These are phyloP conservation scores for Pseudotriccus pelzelni DNA, from an alignment of 2,797 vertebrate genomes.

Conservation along the genomic window DNA sequence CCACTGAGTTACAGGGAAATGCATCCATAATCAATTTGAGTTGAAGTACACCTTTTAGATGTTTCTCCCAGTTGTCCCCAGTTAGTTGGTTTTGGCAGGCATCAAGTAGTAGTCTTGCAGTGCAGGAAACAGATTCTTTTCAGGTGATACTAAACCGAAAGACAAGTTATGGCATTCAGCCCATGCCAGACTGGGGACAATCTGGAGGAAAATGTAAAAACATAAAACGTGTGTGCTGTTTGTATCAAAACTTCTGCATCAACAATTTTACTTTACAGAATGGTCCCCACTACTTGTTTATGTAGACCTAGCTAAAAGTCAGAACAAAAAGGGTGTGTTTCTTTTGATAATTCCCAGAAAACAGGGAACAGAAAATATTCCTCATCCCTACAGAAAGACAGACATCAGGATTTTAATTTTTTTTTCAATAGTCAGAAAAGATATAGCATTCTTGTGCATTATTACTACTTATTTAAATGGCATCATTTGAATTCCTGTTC, in stretches of 20 bases:
- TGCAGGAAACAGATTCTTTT: background rate
- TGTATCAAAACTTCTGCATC: background rate
- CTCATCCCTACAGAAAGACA: background rate
- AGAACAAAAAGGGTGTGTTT: background rate
- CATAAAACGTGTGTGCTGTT: background rate
- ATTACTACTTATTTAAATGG: background rate
- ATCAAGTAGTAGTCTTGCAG: background rate
- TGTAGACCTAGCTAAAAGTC: background rate
- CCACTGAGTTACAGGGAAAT: background rate
- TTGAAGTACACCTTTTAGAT: background rate
- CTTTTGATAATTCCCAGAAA: background rate
- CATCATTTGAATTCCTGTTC: background rate
- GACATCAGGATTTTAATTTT: background rate
- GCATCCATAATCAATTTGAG: background rate
- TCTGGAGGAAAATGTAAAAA: background rate
- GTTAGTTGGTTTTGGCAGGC: background rate
- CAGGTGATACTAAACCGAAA: background rate
- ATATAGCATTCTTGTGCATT: background rate
- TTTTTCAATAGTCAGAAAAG: background rate
- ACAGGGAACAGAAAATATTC: background rate
- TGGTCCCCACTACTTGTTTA: background rate
- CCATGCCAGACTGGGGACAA: background rate
- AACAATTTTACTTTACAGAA: background rate
- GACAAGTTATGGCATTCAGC: background rate
- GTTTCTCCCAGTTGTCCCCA: background rate